Percentiles rank a stretch among this genome's conserved stretches.
Conservation (phyloP, 2,113 vertebrate genomes). For the Hyla sarda region DNA sequence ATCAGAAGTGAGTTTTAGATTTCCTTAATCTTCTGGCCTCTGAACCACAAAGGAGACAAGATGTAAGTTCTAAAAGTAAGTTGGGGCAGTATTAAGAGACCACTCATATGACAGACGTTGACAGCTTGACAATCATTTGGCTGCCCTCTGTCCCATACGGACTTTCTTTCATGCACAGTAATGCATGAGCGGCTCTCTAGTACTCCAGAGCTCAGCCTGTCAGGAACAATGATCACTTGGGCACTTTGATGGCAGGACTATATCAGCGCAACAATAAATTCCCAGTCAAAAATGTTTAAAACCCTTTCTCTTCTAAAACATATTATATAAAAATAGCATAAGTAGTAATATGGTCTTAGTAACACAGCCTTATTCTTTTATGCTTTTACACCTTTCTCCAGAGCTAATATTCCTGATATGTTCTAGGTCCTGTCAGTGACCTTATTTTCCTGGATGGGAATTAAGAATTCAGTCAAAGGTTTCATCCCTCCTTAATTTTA, state of each 20-base stretch:
- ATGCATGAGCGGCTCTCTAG: neutral
- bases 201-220: neutral
- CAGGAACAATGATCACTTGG: neutral
- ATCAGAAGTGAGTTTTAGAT: constrained; percentile 1
- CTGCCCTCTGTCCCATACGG: constrained; percentile 7
- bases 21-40: constrained; percentile 14
- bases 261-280: neutral
- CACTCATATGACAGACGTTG: constrained; percentile 3
- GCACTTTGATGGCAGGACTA: neutral
- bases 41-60: neutral
- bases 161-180: constrained; percentile 1
- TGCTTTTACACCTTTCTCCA: too few relatives aligned
- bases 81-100: neutral
- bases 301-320: neutral
- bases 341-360: neutral
- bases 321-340: neutral
- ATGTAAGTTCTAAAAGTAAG: neutral
- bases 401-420: too few relatives aligned
- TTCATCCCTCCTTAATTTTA: too few relatives aligned
- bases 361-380: neutral
- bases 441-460: too few relatives aligned
- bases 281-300: neutral
- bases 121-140: constrained; percentile 21
- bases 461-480: too few relatives aligned
- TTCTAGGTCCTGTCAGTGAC: too few relatives aligned